Conservation (phyloP, 2,888 invertebrate genomes). For the Caenorhabditis afra region DNA sequence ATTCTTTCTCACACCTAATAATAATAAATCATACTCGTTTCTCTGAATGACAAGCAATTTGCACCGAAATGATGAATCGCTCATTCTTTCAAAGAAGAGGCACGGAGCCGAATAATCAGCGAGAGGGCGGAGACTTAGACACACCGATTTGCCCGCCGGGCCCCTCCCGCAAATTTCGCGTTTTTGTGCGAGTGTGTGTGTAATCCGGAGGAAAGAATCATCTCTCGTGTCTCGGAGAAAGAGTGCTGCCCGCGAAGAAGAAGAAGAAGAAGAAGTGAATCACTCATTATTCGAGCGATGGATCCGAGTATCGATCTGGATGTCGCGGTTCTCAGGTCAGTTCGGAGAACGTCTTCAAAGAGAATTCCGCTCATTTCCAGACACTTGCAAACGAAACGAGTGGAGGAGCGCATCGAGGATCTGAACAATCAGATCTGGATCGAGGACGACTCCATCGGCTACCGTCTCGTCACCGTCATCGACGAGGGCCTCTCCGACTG, state of each 20-base stretch:
- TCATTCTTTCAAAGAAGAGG: constrained; percentile 18
- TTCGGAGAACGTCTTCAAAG: not conserved
- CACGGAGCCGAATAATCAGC: constrained; percentile 32
- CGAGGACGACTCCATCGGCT: constrained; percentile 68
- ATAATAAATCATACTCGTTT: not conserved
- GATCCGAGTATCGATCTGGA: constrained; percentile 37
- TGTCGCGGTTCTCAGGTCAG: constrained; percentile 34
- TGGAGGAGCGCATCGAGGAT: constrained; percentile 60
- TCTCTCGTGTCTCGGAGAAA: constrained; percentile 36
- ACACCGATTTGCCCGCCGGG: not conserved
- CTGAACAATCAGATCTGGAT: constrained; percentile 72
- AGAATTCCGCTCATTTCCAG: constrained; percentile 36
- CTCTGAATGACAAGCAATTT: constrained; percentile 35
- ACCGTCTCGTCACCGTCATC: constrained; percentile 66
- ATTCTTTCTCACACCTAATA: not conserved
- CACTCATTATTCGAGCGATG: constrained; percentile 37
- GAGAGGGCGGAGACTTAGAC: constrained; percentile 34
- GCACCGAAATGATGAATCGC: constrained; percentile 43
- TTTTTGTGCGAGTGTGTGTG: constrained; percentile 39
- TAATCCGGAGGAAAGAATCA: constrained; percentile 29
- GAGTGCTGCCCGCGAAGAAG: not conserved
- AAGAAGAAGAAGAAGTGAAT: not conserved
- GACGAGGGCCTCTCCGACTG: constrained; percentile 66
- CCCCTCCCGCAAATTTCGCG: constrained; percentile 26
- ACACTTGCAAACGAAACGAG: constrained; percentile 53